Evolutionary conservation across 2,113 vertebrate species (phyloP), one percentile per base, ranked within the genome.

Genomic region (Oryzias woworae): DNA sequence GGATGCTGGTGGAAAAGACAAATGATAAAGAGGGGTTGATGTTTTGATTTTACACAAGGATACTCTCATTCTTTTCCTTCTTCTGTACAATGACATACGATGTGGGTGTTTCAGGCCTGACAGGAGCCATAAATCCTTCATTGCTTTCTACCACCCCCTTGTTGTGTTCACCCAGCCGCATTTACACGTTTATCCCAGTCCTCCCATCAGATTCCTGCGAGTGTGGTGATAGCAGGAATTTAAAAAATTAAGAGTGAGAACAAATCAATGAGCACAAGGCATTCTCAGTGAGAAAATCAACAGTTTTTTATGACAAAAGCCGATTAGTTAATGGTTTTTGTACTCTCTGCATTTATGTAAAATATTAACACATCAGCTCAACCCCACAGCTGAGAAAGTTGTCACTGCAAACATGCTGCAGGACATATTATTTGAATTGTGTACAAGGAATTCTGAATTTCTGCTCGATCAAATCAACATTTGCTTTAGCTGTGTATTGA

Each of bases 21-120:
- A 96, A 96, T 95, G 95, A 96, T 95, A 93, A 94, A 94, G 94
- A 93, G 92, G 91, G 91, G 91, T 93, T 96, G 95, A 95, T 94
- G 92, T 95, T 95, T 95, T 93, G 92, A 89, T 89, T 88, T 92
- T 91, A 58, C 51, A 93, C 94, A 92, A 95, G 89, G 91, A 89
- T 90, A 90, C 93, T 92, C 92, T 93, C 92, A 94, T 93, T 36
- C 92, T 90, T 86, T 92, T 90, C 89, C 91, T 90, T 90, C 80
- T 87, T 62, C 92, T 93, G 89, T 88, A 93, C 92, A 94, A 95
- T 95, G 94, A 94, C 93, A 94, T 12, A 93, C 91, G 20, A 20
- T 48, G 86, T 69, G 91, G 91, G 90, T 89, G 92, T 92, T 88
- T 36, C 36, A 36, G 86, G 88, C 87, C 88, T 69, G 84, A 88